Evolutionary conservation across 2,888 invertebrate species (phyloP), one percentile per base, ranked within the genome.

Genomic region (Troilus luridus): DNA sequence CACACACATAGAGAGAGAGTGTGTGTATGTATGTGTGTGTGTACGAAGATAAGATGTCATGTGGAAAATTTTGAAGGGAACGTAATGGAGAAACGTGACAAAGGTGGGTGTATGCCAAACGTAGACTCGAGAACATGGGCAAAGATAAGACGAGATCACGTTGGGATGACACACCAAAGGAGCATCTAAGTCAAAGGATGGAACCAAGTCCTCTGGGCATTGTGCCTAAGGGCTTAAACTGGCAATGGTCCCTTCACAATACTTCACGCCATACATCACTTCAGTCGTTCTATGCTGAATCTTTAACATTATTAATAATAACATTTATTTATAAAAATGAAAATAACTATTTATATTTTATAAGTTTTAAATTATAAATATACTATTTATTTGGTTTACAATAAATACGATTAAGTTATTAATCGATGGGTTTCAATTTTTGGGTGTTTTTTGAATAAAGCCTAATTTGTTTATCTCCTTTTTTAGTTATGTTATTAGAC

Each of bases 81-180:
- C 41, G 41, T 77, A 77, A 77, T 41, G 19, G 27, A 77, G 72
- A 77, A 77, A 77, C 27, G 72, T 77, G 72, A 77, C 72, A 77
- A 77, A 77, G 72, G 72, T 77, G 72, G 41, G 41, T 41, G 41
- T 41, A 41, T 17, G 27, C 14, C 27, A 77, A 77, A 77, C 41
- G 17, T 77, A 41, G 41, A 41, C 72, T 41, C 5, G 27, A 27
- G 27, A 77, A 77, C 12, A 77, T 77, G 17, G 14, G 7, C 72
- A 41, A 41, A 77, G 27, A 41, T 14, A 9, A 77, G 72, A 41
- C 72, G 72, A 77, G 72, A 27, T 77, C 41, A 67, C 12, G 67
- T 67, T 77, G 72, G 27, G 41, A 41, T 17, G 72, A 7, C 72
- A 77, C 41, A 77, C 72, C 19, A 41, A 41, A 77, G 72, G 12